Conservation (phyloP, 2,113 vertebrate genomes). For the Hyaena hyaena region DNA sequence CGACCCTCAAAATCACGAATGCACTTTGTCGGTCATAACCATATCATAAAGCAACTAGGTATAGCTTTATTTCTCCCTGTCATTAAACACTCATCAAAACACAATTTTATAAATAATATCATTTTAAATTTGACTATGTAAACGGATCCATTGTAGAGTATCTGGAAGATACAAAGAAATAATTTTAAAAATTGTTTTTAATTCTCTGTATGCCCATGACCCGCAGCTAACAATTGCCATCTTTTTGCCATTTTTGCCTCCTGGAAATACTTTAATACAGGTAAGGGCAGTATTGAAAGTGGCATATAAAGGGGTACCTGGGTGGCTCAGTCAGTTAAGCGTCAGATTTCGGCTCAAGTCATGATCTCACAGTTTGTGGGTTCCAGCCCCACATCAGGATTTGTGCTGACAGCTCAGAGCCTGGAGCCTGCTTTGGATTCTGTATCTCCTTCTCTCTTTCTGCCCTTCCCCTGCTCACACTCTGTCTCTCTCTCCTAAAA, state of each 20-base stretch:
- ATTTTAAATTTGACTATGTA: not conserved
- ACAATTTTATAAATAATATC: not conserved
- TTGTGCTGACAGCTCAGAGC: too few species aligned
- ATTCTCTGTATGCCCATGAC: not conserved
- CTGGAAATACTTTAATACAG: slow-evolving; percentile 2
- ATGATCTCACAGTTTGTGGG: too few species aligned
- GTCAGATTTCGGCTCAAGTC: too few species aligned
- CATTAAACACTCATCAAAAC: not conserved
- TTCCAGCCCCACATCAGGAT: too few species aligned
- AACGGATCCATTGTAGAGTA: not conserved
- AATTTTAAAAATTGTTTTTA: not conserved
- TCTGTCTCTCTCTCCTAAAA: too few species aligned
- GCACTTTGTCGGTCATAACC: not conserved
- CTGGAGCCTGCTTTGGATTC: too few species aligned
- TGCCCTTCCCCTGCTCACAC: too few species aligned
- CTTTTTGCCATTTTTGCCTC: not conserved
- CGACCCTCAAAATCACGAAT: not conserved
- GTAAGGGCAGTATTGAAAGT: not conserved
- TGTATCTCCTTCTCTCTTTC: too few species aligned
- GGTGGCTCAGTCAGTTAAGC: too few species aligned
- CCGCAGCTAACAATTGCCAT: not conserved
- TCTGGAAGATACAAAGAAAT: not conserved
- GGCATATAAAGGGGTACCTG: not conserved
- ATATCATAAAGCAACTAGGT: not conserved
- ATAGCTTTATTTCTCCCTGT: not conserved